Base-by-base conservation (phyloP, 1,140 invertebrate genomes). In the Dendroctonus valens region DNA sequence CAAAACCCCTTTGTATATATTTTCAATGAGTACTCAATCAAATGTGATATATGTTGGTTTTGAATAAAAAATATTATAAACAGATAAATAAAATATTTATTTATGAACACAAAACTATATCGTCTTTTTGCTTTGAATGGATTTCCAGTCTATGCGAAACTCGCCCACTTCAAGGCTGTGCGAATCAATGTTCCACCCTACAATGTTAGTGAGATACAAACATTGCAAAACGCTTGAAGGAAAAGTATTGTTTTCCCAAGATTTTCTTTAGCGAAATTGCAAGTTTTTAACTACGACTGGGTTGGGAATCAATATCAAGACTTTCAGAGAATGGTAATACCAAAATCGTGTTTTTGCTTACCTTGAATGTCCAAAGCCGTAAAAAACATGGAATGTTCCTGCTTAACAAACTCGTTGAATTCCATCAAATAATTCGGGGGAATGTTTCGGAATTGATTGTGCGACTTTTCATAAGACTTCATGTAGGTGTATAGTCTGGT, bases 141-240 rank as follows among this genome's bases (percentile, higher is more conserved):
- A 61, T 68, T 41, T 70, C 63, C 67, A 69, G 41, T 70, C 65
- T 49, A 60, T 63, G 58, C 70, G 67, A 78, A 80, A 85, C 68
- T 83, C 78, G 51, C 81, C 82, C 3, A 84, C 73, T 53, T 78
- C 69, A 38, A 86, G 68, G 41, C 83, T 73, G 76, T 85, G 83
- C 6, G 75, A 75, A 67, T 76, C 75, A 15, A 77, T 78, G 39
- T 75, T 72, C 85, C 85, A 86, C 41, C 79, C 84, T 85, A 64
- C 41, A 79, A 80, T 39, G 26, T 39, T 37, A 55, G 2, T 26
- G 26, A 26, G 26, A 2, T 26, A 26, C 1, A 26, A 26, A 26
- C 26, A 26, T 26, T 26, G 26, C 1, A 2, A 26, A 40, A 11
- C 14, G 37, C 9, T 55, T 55, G 6, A 55, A 55, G 6, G 2